These are phyloP conservation scores for Thumatha senex DNA, from an alignment of 2,888 invertebrate genomes.

Conservation along the genomic window DNA sequence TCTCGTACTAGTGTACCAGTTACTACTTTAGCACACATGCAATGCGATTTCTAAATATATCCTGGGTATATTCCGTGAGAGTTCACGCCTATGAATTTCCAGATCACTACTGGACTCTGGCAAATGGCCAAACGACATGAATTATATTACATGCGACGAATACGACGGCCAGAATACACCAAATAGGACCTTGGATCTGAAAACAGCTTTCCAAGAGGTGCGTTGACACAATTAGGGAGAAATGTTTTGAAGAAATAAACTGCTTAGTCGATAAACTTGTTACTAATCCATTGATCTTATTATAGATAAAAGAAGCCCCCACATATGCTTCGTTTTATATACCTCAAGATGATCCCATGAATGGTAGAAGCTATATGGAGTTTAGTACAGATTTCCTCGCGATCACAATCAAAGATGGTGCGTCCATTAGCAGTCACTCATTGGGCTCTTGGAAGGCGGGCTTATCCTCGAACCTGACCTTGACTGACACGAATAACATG, in stretches of 20 bases:
- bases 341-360: slow-evolving; percentile 84
- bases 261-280: slow-evolving; percentile 5
- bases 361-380: slow-evolving; percentile 89
- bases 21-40: slow-evolving; percentile 56
- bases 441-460: slow-evolving; percentile 92
- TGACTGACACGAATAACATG: slow-evolving; percentile 86
- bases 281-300: slow-evolving; percentile 17
- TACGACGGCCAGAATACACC: slow-evolving; percentile 91
- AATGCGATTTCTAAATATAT: slow-evolving; percentile 68
- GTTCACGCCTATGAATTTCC: slow-evolving; percentile 71
- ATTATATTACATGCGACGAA: slow-evolving; percentile 90
- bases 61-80: slow-evolving; percentile 67
- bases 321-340: slow-evolving; percentile 87
- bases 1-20: slow-evolving; percentile 52
- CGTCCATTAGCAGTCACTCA: slow-evolving; percentile 87
- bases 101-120: slow-evolving; percentile 88
- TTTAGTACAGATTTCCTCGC: slow-evolving; percentile 89
- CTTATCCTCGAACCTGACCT: slow-evolving; percentile 85
- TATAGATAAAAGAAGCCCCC: slow-evolving; percentile 84
- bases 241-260: slow-evolving; percentile 13
- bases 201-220: slow-evolving; percentile 87
- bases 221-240: slow-evolving; percentile 41
- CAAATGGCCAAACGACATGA: slow-evolving; percentile 89
- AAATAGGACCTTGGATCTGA: slow-evolving; percentile 87
- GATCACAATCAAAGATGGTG: slow-evolving; percentile 88